phyloP scores from a whole-genome alignment of 2,888 invertebrate species.

The Leptopilina myrica region DNA sequence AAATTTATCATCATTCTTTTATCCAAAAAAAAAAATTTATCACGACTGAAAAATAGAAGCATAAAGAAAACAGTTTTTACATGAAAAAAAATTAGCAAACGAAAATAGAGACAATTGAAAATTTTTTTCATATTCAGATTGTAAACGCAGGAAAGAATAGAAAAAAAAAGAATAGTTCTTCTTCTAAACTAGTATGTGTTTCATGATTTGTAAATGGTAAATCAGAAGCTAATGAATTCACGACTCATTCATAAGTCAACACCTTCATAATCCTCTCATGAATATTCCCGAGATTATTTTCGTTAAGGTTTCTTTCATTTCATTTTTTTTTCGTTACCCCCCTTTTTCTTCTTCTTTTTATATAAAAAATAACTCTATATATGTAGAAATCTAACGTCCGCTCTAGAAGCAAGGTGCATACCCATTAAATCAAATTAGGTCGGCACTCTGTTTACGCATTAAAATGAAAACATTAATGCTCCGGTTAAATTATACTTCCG shows the following conservation, averaged over 20 bases:
- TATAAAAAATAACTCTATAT: conserved; percentile 7
- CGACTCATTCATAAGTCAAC: not conserved
- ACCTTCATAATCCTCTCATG: conserved; percentile 3
- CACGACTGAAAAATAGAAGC: not conserved
- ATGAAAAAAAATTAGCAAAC: too few species aligned
- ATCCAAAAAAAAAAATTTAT: not conserved
- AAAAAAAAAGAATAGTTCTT: too few species aligned
- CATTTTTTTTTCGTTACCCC: not conserved
- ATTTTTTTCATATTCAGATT: too few species aligned
- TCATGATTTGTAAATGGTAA: conserved; percentile 2
- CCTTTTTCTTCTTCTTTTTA: not conserved
- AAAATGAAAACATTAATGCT: conserved; percentile 29
- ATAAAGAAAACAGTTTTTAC: too few species aligned
- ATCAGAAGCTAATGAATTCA: not conserved
- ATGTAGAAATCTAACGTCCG: conserved; percentile 36
- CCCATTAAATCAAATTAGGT: conserved; percentile 28
- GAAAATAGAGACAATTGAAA: too few species aligned
- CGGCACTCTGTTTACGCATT: conserved; percentile 28
- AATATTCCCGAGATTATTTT: not conserved
- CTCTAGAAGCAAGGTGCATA: conserved; percentile 33
- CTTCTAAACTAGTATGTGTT: not conserved
- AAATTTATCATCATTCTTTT: not conserved
- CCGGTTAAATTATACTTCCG: conserved; percentile 35
- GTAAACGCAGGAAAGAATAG: too few species aligned
- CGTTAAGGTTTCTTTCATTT: not conserved